These are phyloP conservation scores for Homalodisca vitripennis DNA, from an alignment of 1,140 invertebrate species.

Conservation along the genomic window DNA sequence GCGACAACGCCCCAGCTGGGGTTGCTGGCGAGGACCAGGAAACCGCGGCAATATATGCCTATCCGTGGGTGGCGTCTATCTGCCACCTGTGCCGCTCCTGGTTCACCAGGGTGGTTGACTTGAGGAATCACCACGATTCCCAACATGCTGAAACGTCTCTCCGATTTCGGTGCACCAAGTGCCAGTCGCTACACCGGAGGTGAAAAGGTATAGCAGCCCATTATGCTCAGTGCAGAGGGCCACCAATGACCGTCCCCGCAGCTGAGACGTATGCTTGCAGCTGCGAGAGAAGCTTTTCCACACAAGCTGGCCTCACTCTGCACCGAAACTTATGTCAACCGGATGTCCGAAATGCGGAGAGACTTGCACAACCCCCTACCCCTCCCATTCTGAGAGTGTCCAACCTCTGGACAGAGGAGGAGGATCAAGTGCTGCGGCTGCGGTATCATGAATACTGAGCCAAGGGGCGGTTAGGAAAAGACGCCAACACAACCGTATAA, in stretches of 20 bases:
- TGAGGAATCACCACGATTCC: background rate
- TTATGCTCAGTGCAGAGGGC: background rate
- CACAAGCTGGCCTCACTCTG: background rate
- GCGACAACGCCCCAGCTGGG: background rate
- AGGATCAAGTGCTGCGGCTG: background rate
- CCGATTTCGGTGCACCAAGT: slow-evolving; percentile 2
- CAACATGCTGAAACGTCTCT: background rate
- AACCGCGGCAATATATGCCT: background rate
- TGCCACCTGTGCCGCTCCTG: slow-evolving; percentile 7
- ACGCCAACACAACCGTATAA: too few species aligned
- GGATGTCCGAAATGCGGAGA: slow-evolving; percentile 5
- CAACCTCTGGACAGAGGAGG: background rate
- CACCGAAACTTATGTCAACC: background rate
- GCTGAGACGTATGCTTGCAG: background rate
- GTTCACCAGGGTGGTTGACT: slow-evolving; percentile 2
- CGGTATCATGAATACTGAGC: background rate
- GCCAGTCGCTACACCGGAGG: background rate
- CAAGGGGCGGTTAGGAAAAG: too few species aligned
- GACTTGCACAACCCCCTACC: background rate
- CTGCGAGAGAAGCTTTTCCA: background rate
- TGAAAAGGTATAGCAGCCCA: background rate
- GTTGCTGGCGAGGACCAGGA: background rate
- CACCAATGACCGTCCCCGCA: background rate
- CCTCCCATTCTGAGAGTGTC: background rate
- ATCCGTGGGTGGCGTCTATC: background rate